Base-by-base conservation (phyloP, 1,140 invertebrate genomes). In the Drosophila sechellia region DNA sequence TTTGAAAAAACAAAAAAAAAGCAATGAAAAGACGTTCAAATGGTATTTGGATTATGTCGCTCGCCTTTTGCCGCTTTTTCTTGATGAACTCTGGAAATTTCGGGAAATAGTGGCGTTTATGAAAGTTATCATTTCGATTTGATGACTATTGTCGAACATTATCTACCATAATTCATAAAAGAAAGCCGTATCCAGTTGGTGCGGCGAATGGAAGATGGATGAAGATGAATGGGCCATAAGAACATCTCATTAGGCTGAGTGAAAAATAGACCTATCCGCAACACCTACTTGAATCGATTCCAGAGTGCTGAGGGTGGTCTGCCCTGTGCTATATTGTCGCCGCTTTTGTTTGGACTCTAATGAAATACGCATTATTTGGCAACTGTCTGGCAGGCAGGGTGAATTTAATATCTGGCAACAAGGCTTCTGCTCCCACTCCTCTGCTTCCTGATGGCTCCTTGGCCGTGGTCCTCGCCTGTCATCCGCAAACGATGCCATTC, bases 341-440 rank as follows among this genome's bases (percentile, higher is more conserved):
- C 73, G 46, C 60, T 70, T 57, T 20, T 68, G 50, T 70, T 78
- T 48, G 66, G 54, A 48, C 42, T 79, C 77, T 61, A 74, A 79
- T 79, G 69, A 79, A 79, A 79, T 79, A 79, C 77, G 42, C 77
- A 79, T 79, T 79, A 79, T 79, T 74, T 73, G 76, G 57, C 66
- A 54, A 39, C 52, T 35, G 74, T 60, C 50, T 60, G 69, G 53
- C 39, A 54, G 69, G 52, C 39, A 48, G 52, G 46, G 50, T 22
- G 77, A 79, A 79, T 79, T 79, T 79, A 79, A 79, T 79, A 79
- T 79, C 68, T 55, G 15, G 49, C 20, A 55, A 52, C 45, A 55
- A 11, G 8, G 45, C 17, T 25, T 15, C 35, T 22, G 5, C 8
- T 22, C 22, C 15, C 20, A 31, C 10, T 37, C 8, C n/a, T n/a